Conservation (phyloP, 2,113 vertebrate genomes). For the Cheirogaleus medius region DNA sequence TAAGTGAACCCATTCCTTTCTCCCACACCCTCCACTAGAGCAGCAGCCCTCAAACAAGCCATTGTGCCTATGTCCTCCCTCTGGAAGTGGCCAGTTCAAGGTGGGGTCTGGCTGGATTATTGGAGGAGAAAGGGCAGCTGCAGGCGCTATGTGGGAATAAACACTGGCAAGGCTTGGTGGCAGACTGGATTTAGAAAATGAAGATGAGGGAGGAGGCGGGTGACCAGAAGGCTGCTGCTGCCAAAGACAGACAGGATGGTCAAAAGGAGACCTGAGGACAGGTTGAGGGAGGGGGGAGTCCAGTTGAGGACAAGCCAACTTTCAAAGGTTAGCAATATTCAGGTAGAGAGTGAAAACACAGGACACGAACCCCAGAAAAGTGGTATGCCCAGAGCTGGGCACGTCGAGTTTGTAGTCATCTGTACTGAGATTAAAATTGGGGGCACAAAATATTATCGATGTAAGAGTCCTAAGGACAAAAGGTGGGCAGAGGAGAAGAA, state of each 20-base stretch:
- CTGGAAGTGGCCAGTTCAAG: neutral
- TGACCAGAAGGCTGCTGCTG: neutral
- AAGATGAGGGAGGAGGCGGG: neutral
- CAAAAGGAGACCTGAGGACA: neutral
- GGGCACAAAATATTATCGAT: neutral
- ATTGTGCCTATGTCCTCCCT: neutral
- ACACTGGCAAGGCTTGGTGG: neutral
- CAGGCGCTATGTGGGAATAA: neutral
- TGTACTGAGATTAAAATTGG: neutral
- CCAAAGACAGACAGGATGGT: neutral
- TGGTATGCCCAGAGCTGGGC: neutral
- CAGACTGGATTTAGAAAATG: neutral
- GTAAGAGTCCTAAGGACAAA: neutral
- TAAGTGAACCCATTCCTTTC: neutral
- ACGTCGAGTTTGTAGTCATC: neutral
- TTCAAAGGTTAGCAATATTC: neutral
- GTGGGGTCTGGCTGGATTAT: neutral
- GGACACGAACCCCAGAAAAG: neutral
- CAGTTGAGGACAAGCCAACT: neutral
- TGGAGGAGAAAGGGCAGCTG: neutral
- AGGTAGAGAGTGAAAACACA: neutral
- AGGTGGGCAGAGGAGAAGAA: neutral
- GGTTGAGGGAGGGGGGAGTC: neutral
- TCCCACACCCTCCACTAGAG: accelerated
- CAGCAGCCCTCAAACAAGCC: neutral